Base-by-base conservation (phyloP, 1,140 invertebrate species). In the Drosophila saltans region DNA sequence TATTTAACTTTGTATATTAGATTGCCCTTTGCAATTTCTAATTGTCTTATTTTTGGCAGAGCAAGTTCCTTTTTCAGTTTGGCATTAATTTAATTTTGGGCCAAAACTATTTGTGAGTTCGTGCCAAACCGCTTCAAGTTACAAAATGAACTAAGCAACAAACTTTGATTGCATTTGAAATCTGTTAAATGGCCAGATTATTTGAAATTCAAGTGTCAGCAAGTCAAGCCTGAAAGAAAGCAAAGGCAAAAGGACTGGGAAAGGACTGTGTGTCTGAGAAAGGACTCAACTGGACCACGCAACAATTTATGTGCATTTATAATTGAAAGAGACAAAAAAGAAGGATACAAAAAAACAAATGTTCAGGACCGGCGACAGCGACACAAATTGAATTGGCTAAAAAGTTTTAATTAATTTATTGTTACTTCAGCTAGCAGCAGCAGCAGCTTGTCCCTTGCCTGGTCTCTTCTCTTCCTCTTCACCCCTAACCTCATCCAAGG, bases 361-460 rank as follows among this genome's bases (percentile, higher is more conserved):
- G 8, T 52, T 41, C 16, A 39, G 59, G 55, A 73, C 74, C 76
- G 75, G 66, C 75, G 69, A 84, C 77, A 79, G 83, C 76, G 78
- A 89, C 84, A 83, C 84, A 89, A 89, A 89, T 89, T 89, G 85
- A 89, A 89, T 89, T 89, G 84, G 85, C 85, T 73, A 89, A 89
- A 89, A 89, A 89, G 84, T 89, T 89, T 89, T 89, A 89, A 89
- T 89, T 89, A 89, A 89, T 89, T 89, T 89, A 89, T 89, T 89
- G 84, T 90, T 89, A 89, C 84, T 89, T 89, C 75, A 69, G 82
- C 66, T 75, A 77, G 66, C 66, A 16, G 16, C 16, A 16, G 16
- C 16, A 16, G 16, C 16, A 70, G 72, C 63, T 72, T 48, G 58
- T 59, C 55, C 24, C 26, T 4, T 36, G 55, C n/a, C 10, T 63